phyloP scores from a whole-genome alignment of 2,113 vertebrate species.

The Rostratula benghalensis region DNA sequence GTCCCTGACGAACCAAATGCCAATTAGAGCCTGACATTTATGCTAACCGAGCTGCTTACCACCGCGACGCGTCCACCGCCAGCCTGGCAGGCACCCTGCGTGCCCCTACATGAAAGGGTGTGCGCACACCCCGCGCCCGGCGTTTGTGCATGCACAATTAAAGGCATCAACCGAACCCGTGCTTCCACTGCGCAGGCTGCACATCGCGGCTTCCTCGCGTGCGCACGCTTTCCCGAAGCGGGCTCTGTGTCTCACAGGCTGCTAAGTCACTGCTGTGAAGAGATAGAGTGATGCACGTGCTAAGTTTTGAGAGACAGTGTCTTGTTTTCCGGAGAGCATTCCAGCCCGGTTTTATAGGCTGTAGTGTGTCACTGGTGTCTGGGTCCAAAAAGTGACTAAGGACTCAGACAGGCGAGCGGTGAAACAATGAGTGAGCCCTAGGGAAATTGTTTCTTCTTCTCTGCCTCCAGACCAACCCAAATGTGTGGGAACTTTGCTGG shows the following conservation, averaged over 20 bases:
- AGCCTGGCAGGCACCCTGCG: neutral
- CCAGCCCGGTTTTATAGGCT: neutral
- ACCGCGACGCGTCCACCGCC: accelerated
- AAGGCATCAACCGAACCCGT: neutral
- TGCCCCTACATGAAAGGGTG: neutral
- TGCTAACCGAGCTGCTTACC: neutral
- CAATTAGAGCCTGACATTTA: neutral
- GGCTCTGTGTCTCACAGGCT: neutral
- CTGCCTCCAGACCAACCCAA: neutral
- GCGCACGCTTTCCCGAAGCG: accelerated
- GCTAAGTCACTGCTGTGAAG: neutral
- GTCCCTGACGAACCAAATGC: slow-evolving; percentile 11
- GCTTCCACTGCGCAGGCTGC: neutral
- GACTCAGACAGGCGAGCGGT: neutral
- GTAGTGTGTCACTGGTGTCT: neutral
- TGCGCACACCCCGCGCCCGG: accelerated
- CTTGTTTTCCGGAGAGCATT: neutral
- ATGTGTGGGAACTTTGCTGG: neutral
- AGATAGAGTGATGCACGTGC: accelerated
- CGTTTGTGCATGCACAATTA: neutral
- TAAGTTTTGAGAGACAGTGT: neutral
- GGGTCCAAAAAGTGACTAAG: neutral
- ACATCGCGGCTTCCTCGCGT: neutral
- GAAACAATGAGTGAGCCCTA: neutral
- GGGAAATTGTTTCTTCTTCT: neutral